Evolutionary conservation across 2,797 vertebrate genomes (phyloP).

Genomic region (Notamacropus eugenii): DNA sequence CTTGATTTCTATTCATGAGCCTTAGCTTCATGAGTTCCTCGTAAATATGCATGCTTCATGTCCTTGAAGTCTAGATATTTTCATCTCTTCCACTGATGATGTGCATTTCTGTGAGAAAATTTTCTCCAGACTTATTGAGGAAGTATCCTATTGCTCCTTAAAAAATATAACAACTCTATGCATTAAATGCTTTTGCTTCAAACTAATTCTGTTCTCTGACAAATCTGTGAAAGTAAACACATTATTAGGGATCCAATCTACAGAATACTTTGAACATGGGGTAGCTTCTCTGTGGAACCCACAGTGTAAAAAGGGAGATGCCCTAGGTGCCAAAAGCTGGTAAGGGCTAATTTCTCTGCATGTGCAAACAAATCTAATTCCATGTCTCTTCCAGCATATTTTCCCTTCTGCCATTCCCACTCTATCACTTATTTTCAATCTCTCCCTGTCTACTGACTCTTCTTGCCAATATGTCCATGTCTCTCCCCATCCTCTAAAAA

Average conservation of each 20-base stretch:
- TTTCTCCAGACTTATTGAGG: not conserved
- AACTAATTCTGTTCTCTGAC: not conserved
- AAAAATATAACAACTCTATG: not conserved
- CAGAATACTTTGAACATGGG: not conserved
- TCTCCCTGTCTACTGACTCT: not conserved
- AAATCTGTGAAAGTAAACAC: not conserved
- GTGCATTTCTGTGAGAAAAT: not conserved
- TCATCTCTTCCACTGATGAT: not conserved
- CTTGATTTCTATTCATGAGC: not conserved
- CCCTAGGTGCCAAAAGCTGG: not conserved
- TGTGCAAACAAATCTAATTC: not conserved
- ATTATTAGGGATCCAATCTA: not conserved
- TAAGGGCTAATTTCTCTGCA: not conserved
- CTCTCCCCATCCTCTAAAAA: not conserved
- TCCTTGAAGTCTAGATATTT: not conserved
- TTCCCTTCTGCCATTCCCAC: not conserved
- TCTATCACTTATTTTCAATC: not conserved
- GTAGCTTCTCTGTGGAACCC: not conserved
- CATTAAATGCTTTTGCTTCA: not conserved
- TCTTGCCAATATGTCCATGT: not conserved
- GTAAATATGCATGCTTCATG: not conserved
- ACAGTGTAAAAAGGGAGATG: not conserved
- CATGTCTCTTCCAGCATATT: not conserved
- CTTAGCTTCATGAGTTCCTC: not conserved
- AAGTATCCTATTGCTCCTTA: not conserved